A percentile compares a stretch with the other conserved stretches of the same genome.
Conservation (phyloP, 2,888 invertebrate genomes). For the Acheta domesticus region DNA sequence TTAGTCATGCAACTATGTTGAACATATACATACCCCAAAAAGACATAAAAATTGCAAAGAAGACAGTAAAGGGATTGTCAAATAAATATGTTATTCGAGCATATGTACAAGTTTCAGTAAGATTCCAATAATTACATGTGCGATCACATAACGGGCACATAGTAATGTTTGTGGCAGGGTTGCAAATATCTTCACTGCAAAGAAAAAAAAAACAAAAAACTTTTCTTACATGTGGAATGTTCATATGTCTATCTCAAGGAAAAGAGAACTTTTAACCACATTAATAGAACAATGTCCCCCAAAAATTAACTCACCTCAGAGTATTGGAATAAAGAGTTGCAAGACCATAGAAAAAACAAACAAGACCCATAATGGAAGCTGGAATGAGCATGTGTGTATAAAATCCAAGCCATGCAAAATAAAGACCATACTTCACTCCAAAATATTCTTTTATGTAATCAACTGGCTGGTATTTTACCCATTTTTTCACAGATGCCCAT, state of each 20-base stretch:
- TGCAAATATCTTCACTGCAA: constrained; percentile 58
- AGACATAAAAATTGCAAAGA: constrained; percentile 77
- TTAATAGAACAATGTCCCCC: background rate
- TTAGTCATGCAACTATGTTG: background rate
- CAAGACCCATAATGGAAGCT: constrained; percentile 63
- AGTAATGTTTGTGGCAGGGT: constrained; percentile 52
- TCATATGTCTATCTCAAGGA: background rate
- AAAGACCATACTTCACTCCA: constrained; percentile 72
- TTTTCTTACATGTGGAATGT: background rate
- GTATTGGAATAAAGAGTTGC: constrained; percentile 51
- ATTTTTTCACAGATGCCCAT: constrained; percentile 68
- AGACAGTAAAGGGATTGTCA: constrained; percentile 75
- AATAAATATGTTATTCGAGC: constrained; percentile 73
- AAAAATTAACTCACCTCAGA: constrained; percentile 44
- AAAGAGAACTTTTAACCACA: background rate
- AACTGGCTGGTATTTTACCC: constrained; percentile 70
- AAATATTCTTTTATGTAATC: constrained; percentile 75
- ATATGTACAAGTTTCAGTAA: constrained; percentile 68
- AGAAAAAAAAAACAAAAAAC: background rate
- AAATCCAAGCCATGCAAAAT: constrained; percentile 83
- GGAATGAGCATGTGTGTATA: constrained; percentile 80
- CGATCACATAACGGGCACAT: constrained; percentile 82
- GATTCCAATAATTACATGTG: constrained; percentile 69
- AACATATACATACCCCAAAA: constrained; percentile 62
- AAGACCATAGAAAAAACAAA: constrained; percentile 63